Conservation (phyloP, 1,140 invertebrate genomes). For the Limonius californicus region DNA sequence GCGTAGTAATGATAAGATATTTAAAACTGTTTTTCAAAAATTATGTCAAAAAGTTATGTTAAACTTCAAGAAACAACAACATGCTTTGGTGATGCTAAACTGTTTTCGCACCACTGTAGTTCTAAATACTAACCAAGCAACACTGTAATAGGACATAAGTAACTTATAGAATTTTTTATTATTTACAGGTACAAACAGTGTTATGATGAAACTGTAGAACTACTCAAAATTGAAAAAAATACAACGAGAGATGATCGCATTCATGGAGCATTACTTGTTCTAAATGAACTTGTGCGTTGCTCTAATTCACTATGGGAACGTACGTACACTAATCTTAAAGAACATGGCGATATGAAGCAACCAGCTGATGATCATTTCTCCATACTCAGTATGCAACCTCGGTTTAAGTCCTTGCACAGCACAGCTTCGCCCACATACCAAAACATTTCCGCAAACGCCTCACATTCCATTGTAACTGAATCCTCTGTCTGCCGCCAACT, state of each 20-base stretch:
- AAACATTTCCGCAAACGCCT: constrained; percentile 47
- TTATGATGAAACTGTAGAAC: constrained; percentile 80
- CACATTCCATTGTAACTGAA: constrained; percentile 64
- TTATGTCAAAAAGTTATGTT: too few relatives aligned
- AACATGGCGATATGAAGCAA: constrained; percentile 46
- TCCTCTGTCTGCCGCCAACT: constrained; percentile 83
- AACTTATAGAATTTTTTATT: background rate
- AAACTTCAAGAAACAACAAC: too few relatives aligned
- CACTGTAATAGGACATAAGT: background rate
- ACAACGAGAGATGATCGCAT: constrained; percentile 84
- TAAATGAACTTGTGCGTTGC: constrained; percentile 92
- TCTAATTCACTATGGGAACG: constrained; percentile 87
- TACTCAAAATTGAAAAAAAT: constrained; percentile 73
- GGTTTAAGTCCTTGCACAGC: constrained; percentile 25
- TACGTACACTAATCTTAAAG: constrained; percentile 67
- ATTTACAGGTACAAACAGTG: constrained; percentile 68
- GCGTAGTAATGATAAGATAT: too few relatives aligned
- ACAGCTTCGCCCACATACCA: constrained; percentile 53
- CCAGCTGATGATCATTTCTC: constrained; percentile 26
- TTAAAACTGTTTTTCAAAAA: too few relatives aligned
- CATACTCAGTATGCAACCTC: constrained; percentile 26
- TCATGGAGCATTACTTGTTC: constrained; percentile 88
- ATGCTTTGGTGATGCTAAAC: too few relatives aligned
- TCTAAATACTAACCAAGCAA: too few relatives aligned
- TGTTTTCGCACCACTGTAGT: too few relatives aligned